phyloP scores from a whole-genome alignment of 2,797 vertebrate genomes.

The Gambusia yucatana region DNA sequence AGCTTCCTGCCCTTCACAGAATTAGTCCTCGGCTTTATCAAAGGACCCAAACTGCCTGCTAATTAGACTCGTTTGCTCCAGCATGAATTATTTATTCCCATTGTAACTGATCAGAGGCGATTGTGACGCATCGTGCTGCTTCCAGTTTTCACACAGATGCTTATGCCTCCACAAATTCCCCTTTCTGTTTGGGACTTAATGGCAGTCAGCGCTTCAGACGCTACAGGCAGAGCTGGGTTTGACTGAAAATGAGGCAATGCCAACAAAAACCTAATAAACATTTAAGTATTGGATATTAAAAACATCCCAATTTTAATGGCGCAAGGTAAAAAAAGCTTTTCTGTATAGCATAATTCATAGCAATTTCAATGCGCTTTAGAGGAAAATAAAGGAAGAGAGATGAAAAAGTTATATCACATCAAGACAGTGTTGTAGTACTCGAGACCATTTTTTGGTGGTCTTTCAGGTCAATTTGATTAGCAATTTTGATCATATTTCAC shows the following conservation, averaged over 20 bases:
- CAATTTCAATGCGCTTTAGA: neutral
- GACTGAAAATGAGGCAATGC: conserved; percentile 21
- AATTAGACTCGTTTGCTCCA: conserved; percentile 98
- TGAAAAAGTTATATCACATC: neutral
- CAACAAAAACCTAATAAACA: neutral
- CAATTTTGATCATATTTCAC: too few species aligned
- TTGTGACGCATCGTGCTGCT: conserved; percentile 93
- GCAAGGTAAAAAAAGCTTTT: neutral
- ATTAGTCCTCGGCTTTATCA: conserved; percentile 95
- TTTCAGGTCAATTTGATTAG: too few species aligned
- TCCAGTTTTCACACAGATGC: conserved; percentile 91
- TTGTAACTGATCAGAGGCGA: conserved; percentile 96
- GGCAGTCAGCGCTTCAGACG: conserved; percentile 28
- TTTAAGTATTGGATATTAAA: neutral
- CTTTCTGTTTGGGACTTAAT: conserved; percentile 4
- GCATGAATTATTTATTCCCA: conserved; percentile 99
- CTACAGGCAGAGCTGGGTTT: conserved; percentile 1
- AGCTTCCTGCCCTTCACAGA: conserved; percentile 96
- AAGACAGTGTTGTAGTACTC: neutral
- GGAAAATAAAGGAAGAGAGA: neutral
- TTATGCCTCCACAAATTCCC: conserved; percentile 79
- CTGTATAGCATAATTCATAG: neutral
- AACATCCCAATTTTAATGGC: neutral
- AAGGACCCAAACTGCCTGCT: conserved; percentile 98
- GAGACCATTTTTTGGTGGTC: too few species aligned